Conservation (phyloP, 2,797 vertebrate species). For the Alcedo quadribrachys region DNA sequence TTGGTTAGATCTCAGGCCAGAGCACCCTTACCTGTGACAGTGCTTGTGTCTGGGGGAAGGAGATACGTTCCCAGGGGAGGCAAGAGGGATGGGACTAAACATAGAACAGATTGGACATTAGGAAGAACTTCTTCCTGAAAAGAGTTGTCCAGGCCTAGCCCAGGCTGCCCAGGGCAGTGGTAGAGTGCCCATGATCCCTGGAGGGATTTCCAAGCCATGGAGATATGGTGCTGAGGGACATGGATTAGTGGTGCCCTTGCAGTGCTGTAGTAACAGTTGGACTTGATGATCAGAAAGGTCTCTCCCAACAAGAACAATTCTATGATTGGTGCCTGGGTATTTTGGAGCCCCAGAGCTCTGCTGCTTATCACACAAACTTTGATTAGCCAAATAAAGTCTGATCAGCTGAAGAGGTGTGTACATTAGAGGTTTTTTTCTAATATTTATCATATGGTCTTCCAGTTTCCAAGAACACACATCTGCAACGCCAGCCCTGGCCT, state of each 20-base stretch:
- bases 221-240: no score
- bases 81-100: accelerated
- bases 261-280: no score
- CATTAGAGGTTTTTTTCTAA: not conserved
- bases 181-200: not conserved
- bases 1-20: not conserved
- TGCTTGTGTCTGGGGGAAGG: accelerated
- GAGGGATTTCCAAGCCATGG: no score
- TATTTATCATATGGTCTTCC: not conserved
- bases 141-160: not conserved
- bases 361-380: not conserved
- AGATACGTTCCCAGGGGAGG: not conserved
- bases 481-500: not conserved
- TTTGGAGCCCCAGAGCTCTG: not conserved
- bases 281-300: no score
- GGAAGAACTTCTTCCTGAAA: not conserved
- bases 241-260: no score
- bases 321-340: accelerated
- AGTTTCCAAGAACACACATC: not conserved
- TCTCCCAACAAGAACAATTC: not conserved
- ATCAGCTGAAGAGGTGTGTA: not conserved
- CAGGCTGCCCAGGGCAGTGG: not conserved
- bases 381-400: not conserved
- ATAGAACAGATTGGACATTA: not conserved
- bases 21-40: accelerated